Percentiles rank a stretch among this genome's conserved stretches.
phyloP scores from a whole-genome alignment of 2,888 invertebrate genomes.

The Globia sparganii region DNA sequence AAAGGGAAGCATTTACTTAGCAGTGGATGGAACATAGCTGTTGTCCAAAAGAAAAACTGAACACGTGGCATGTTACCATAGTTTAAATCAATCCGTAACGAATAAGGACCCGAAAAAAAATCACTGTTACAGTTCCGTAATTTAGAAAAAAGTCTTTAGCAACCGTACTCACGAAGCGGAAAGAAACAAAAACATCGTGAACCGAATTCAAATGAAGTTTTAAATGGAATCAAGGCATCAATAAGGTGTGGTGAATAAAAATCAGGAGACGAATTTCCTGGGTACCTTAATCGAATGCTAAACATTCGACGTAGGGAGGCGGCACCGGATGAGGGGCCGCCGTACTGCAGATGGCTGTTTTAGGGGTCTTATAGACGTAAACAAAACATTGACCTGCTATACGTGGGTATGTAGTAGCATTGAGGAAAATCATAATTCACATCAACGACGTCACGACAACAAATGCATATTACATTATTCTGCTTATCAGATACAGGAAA shows the following conservation, averaged over 20 bases:
- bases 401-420: background rate
- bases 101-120: conserved; percentile 7
- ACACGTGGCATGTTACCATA: background rate
- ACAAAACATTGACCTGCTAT: conserved; percentile 52
- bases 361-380: conserved; percentile 50
- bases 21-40: background rate
- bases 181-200: conserved; percentile 63
- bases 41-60: background rate
- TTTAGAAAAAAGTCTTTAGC: conserved; percentile 28
- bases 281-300: conserved; percentile 66
- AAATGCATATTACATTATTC: background rate
- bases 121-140: conserved; percentile 40
- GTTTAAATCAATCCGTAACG: background rate
- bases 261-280: conserved; percentile 62
- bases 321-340: conserved; percentile 53
- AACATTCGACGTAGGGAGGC: conserved; percentile 62
- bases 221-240: conserved; percentile 51
- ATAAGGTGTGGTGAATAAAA: conserved; percentile 65
- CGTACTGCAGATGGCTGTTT: conserved; percentile 44
- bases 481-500: background rate
- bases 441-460: background rate
- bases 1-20: background rate
- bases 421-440: conserved; percentile 16
- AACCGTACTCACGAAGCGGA: conserved; percentile 56
- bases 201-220: conserved; percentile 64